phyloP scores from a whole-genome alignment of 2,888 invertebrate genomes.

The Drosophila anomalata region DNA sequence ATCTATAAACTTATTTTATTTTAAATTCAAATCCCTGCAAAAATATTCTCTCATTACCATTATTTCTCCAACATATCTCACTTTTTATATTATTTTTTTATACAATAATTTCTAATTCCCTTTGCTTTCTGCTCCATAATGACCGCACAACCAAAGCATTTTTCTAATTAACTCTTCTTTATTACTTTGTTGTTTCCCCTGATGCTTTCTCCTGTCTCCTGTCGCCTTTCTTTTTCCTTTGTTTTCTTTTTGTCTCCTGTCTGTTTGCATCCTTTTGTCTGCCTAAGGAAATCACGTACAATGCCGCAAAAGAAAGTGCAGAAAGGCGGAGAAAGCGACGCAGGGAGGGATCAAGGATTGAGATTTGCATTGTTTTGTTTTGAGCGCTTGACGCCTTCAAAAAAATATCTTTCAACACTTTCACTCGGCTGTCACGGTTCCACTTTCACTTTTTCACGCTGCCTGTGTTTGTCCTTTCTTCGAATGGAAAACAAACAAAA shows the following conservation, averaged over 20 bases:
- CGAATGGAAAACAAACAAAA: slow-evolving; percentile 6
- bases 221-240: neutral
- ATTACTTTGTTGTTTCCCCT: slow-evolving; percentile 15
- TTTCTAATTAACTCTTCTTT: slow-evolving; percentile 51
- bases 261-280: slow-evolving; percentile 33
- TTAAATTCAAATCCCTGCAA: neutral
- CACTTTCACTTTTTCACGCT: neutral
- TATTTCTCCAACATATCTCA: neutral
- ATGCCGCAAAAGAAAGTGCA: slow-evolving; percentile 9
- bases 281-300: slow-evolving; percentile 36
- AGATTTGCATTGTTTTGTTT: slow-evolving; percentile 40
- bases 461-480: neutral
- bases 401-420: slow-evolving; percentile 35
- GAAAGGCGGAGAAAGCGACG: slow-evolving; percentile 4
- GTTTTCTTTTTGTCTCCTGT: slow-evolving; percentile 7
- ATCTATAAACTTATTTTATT: too few relatives aligned
- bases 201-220: neutral
- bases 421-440: slow-evolving; percentile 16
- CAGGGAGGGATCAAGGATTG: slow-evolving; percentile 5
- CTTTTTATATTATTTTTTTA: slow-evolving; percentile 1
- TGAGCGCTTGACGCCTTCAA: slow-evolving; percentile 34
- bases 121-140: slow-evolving; percentile 21
- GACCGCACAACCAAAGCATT: slow-evolving; percentile 25
- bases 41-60: too few relatives aligned
- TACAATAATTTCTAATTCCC: slow-evolving; percentile 8